Percentiles rank a stretch among this genome's conserved stretches.
phyloP scores from a whole-genome alignment of 2,888 invertebrate genomes.

The Calameuta idolon region DNA sequence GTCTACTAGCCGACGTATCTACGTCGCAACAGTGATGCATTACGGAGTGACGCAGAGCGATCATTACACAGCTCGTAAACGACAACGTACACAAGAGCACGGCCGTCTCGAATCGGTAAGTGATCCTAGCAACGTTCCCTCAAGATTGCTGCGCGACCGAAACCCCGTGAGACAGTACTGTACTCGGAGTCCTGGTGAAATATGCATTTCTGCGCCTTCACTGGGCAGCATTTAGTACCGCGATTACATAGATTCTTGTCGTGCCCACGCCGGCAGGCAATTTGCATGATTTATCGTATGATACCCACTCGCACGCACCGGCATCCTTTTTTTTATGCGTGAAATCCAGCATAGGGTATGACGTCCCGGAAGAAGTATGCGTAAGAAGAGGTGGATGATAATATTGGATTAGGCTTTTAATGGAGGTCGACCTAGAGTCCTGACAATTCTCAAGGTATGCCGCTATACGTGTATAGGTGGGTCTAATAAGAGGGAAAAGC shows the following conservation, averaged over 20 bases:
- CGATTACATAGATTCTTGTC: conserved; percentile 22
- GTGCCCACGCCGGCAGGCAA: conserved; percentile 19
- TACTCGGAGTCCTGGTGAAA: conserved; percentile 16
- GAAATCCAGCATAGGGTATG: background rate
- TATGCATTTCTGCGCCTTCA: conserved; percentile 24
- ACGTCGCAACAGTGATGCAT: background rate
- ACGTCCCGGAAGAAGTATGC: background rate
- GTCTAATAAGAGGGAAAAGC: background rate
- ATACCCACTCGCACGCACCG: background rate
- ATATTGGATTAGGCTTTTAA: background rate
- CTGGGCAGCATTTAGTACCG: conserved; percentile 25
- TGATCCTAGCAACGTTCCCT: conserved; percentile 5
- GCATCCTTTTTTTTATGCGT: background rate
- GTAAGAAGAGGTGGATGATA: background rate
- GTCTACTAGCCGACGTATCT: background rate
- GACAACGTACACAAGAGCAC: conserved; percentile 11
- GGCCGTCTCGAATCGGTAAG: conserved; percentile 11
- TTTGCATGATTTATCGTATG: conserved; percentile 31
- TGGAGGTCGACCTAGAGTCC: background rate
- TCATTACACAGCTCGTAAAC: conserved; percentile 19
- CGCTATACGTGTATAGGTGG: background rate
- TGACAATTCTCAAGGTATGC: background rate
- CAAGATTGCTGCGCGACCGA: background rate
- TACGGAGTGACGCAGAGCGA: background rate
- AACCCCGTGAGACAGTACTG: conserved; percentile 12